These are phyloP conservation scores for Halocaridina rubra DNA, from an alignment of 2,888 invertebrate genomes.

Conservation along the genomic window DNA sequence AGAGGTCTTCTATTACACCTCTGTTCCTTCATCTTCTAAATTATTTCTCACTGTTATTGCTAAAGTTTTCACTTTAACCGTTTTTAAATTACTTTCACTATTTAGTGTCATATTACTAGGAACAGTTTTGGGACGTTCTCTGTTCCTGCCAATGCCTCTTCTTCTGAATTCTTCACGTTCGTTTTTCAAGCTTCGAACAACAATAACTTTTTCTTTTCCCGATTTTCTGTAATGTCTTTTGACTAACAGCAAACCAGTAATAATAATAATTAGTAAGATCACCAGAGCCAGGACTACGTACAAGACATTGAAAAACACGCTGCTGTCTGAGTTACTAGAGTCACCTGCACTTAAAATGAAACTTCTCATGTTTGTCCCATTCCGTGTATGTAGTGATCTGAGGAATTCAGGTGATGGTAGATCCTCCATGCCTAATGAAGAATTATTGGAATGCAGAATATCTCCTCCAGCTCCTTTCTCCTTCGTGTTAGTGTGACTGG, in stretches of 20 bases:
- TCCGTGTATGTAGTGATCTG: constrained; percentile 36
- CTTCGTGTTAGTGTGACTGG: no score
- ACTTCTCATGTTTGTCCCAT: constrained; percentile 61
- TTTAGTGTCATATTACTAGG: constrained; percentile 55
- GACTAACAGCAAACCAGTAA: constrained; percentile 41
- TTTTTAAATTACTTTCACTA: constrained; percentile 62
- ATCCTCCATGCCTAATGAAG: constrained; percentile 6
- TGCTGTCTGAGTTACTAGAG: neutral
- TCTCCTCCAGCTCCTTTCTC: no score
- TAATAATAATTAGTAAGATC: constrained; percentile 37
- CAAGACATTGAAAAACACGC: constrained; percentile 39
- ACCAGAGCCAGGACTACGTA: constrained; percentile 42
- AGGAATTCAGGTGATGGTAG: constrained; percentile 50
- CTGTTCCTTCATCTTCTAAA: constrained; percentile 62
- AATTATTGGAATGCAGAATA: neutral
- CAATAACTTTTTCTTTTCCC: constrained; percentile 54
- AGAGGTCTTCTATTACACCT: constrained; percentile 56
- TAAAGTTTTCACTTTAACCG: constrained; percentile 61
- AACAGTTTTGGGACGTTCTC: constrained; percentile 47
- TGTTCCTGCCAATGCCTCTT: constrained; percentile 31
- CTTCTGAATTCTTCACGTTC: constrained; percentile 57
- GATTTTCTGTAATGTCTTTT: constrained; percentile 43
- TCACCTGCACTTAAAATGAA: constrained; percentile 20
- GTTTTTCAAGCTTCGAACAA: constrained; percentile 60
- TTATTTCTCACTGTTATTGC: constrained; percentile 63